Percentiles rank a stretch among this genome's conserved stretches.
phyloP scores from a whole-genome alignment of 2,113 vertebrate genomes.

The Neotragus pygmaeus region DNA sequence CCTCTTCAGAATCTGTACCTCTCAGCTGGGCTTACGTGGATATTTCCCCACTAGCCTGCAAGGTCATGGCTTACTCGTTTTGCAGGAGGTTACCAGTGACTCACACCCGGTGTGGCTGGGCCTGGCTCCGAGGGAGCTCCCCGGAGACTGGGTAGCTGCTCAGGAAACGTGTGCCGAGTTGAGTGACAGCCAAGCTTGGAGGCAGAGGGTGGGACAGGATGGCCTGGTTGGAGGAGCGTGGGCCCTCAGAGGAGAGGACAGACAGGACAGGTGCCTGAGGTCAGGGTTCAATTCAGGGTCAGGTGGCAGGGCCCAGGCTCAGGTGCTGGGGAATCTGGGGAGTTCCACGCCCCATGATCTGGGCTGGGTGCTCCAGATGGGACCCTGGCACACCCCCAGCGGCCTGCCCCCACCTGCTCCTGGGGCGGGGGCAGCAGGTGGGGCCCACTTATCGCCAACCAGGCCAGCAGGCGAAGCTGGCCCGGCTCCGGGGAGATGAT shows the following conservation, averaged over 20 bases:
- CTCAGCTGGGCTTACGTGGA: not conserved
- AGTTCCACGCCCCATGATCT: conserved; percentile 17
- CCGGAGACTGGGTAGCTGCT: not conserved
- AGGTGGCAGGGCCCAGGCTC: not conserved
- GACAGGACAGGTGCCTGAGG: not conserved
- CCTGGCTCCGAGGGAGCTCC: conserved; percentile 16
- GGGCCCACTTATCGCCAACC: conserved; percentile 56
- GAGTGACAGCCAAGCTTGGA: conserved; percentile 4
- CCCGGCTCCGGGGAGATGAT: not conserved
- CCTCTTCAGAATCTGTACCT: not conserved
- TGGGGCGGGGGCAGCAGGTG: conserved; percentile 57
- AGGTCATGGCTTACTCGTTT: not conserved
- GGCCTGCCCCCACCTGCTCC: conserved; percentile 44
- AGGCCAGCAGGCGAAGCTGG: conserved; percentile 47
- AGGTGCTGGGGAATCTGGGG: not conserved
- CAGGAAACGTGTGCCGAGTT: not conserved
- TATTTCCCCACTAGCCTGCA: not conserved
- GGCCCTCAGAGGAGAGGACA: not conserved
- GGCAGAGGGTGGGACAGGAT: not conserved
- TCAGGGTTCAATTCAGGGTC: conserved; percentile 9
- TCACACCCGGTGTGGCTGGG: not conserved
- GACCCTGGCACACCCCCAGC: conserved; percentile 34
- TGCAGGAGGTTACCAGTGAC: not conserved
- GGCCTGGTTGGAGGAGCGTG: conserved; percentile 22
- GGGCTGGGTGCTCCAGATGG: conserved; percentile 69